These are phyloP conservation scores for Pipa parva DNA, from an alignment of 2,113 vertebrate species.

Conservation along the genomic window DNA sequence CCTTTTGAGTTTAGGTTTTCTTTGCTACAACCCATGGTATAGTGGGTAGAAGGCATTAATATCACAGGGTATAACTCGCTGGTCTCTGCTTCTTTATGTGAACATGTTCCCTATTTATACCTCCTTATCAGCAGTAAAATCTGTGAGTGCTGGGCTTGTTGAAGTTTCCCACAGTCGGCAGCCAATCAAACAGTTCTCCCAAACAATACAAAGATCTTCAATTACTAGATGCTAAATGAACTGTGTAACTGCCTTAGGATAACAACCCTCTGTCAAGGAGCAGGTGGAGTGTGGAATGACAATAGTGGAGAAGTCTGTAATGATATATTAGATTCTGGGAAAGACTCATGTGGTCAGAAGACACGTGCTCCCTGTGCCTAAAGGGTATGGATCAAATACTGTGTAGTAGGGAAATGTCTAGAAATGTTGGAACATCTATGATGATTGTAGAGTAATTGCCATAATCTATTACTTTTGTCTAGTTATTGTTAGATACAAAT, in stretches of 20 bases:
- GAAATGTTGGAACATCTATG: not conserved
- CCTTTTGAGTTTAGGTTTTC: not conserved
- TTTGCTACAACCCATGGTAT: not conserved
- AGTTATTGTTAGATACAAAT: not conserved
- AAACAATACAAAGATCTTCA: constrained; percentile 26
- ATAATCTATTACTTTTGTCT: not conserved
- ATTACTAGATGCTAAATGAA: constrained; percentile 33
- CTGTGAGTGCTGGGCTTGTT: constrained; percentile 19
- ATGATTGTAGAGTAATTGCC: not conserved
- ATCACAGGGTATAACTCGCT: not conserved
- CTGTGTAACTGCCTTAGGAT: constrained; percentile 18
- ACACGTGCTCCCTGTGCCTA: constrained; percentile 21
- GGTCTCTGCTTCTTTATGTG: constrained; percentile 2
- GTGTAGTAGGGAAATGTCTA: not conserved
- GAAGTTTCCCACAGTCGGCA: constrained; percentile 38
- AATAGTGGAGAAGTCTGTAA: constrained; percentile 14
- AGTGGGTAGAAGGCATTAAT: not conserved
- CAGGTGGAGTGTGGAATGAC: constrained; percentile 20
- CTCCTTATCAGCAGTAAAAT: constrained; percentile 22
- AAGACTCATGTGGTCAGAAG: constrained; percentile 27
- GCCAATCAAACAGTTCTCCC: constrained; percentile 4
- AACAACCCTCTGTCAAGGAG: constrained; percentile 30
- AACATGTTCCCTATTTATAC: constrained; percentile 5
- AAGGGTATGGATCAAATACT: constrained; percentile 1
- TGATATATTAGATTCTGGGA: constrained; percentile 31